These are phyloP conservation scores for Eremophila alpestris DNA, from an alignment of 2,797 vertebrate species.

Conservation along the genomic window DNA sequence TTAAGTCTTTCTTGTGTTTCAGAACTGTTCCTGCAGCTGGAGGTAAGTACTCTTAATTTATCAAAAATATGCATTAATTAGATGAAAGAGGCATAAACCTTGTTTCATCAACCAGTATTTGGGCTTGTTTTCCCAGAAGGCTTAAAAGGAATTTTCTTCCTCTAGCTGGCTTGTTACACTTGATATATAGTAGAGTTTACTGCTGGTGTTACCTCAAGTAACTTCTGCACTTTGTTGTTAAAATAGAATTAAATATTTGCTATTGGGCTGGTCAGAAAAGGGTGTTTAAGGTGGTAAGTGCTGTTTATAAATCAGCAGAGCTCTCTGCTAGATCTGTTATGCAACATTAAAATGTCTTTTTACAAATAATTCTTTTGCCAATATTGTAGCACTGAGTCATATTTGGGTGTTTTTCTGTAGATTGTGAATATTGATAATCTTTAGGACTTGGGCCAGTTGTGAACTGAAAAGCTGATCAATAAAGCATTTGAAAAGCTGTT, in stretches of 20 bases:
- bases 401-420: not conserved
- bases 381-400: not conserved
- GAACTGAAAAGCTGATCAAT: not conserved
- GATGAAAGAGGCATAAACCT: not conserved
- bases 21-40: conserved; percentile 97
- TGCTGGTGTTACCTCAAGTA: not conserved
- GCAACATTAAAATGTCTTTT: not conserved
- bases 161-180: not conserved
- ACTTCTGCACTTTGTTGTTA: not conserved
- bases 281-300: not conserved
- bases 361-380: not conserved
- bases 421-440: not conserved
- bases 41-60: conserved; percentile 82
- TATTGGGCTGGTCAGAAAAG: not conserved
- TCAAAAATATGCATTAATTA: not conserved
- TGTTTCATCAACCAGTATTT: not conserved
- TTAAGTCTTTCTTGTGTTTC: conserved; percentile 59
- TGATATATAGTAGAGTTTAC: not conserved
- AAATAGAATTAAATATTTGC: not conserved
- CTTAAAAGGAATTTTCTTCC: not conserved
- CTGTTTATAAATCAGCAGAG: not conserved
- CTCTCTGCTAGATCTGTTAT: not conserved
- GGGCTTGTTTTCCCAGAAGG: not conserved
- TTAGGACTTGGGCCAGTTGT: not conserved
- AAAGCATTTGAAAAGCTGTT: not conserved